These are phyloP conservation scores for Ephydatia muelleri DNA, from an alignment of 37 sponge, comb jelly and placozoan genomes.

Conservation along the genomic window DNA sequence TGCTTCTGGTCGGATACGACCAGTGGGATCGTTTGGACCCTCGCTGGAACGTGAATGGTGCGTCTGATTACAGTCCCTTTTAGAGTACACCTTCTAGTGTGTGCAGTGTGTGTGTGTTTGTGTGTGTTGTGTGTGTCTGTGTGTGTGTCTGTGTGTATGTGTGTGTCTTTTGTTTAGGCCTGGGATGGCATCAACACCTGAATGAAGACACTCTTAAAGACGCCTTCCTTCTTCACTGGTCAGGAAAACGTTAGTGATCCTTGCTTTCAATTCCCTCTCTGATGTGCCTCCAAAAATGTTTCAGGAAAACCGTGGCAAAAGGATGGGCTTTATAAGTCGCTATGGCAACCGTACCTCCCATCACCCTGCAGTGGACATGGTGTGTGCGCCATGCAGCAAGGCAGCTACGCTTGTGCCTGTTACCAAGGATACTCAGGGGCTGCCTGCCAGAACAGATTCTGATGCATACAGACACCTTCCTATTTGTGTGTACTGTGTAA, in stretches of 20 bases:
- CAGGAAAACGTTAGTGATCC: conserved; percentile 56
- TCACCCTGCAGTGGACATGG: conserved; percentile 40
- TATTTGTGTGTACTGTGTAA: neutral
- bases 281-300: neutral
- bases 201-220: neutral
- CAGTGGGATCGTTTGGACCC: conserved; percentile 59
- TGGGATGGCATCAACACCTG: conserved; percentile 63
- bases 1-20: conserved; percentile 52
- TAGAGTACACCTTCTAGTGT: neutral
- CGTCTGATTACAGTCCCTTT: neutral
- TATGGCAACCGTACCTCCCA: conserved; percentile 43
- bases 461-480: neutral
- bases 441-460: neutral
- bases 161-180: conserved; percentile 27
- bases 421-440: conserved; percentile 6
- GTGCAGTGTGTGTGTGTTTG: conserved; percentile 24
- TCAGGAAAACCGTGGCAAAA: conserved; percentile 76
- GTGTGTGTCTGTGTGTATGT: conserved; percentile 14
- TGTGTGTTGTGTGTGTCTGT: neutral
- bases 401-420: conserved; percentile 23
- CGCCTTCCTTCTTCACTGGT: conserved; percentile 79
- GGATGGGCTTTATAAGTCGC: conserved; percentile 57
- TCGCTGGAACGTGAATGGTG: conserved; percentile 73
- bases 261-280: neutral
- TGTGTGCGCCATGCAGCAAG: neutral